Evolutionary conservation across 1,140 invertebrate genomes (phyloP).

Genomic region (Pseudomyrmex gracilis): DNA sequence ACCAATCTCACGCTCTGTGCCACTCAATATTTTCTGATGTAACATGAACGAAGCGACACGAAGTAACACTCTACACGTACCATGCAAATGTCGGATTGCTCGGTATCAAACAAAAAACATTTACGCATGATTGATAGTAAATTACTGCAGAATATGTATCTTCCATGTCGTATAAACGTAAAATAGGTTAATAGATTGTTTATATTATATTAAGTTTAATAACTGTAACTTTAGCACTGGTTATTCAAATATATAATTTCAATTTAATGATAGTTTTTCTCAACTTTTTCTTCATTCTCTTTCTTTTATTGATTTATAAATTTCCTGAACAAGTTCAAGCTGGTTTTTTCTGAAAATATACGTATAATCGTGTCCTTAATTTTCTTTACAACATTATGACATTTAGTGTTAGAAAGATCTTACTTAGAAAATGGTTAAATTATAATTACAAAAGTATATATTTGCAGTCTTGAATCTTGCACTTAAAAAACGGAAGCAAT

Average conservation of each 20-base stretch:
- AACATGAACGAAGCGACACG: slow-evolving; percentile 9
- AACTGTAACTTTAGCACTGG: neutral
- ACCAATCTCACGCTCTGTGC: slow-evolving; percentile 1
- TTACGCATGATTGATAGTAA: slow-evolving; percentile 39
- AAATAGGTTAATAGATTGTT: neutral
- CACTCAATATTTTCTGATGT: slow-evolving; percentile 32
- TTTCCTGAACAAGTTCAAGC: too few relatives aligned
- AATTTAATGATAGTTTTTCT: neutral
- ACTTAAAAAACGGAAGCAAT: neutral
- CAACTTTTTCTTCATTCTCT: neutral
- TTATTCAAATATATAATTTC: neutral
- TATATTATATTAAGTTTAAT: neutral
- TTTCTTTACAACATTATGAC: too few relatives aligned
- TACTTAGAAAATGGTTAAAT: too few relatives aligned
- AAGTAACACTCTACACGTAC: neutral
- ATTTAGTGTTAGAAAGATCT: too few relatives aligned
- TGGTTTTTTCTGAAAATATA: too few relatives aligned
- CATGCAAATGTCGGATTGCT: slow-evolving; percentile 9
- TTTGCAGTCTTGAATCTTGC: too few relatives aligned
- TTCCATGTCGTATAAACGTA: neutral
- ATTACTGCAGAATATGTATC: neutral
- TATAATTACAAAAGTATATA: too few relatives aligned
- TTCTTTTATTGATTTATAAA: too few relatives aligned
- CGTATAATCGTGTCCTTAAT: too few relatives aligned
- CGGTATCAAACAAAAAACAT: slow-evolving; percentile 28